Conservation (phyloP, 2,888 invertebrate genomes). For the Drosophila picticornis region DNA sequence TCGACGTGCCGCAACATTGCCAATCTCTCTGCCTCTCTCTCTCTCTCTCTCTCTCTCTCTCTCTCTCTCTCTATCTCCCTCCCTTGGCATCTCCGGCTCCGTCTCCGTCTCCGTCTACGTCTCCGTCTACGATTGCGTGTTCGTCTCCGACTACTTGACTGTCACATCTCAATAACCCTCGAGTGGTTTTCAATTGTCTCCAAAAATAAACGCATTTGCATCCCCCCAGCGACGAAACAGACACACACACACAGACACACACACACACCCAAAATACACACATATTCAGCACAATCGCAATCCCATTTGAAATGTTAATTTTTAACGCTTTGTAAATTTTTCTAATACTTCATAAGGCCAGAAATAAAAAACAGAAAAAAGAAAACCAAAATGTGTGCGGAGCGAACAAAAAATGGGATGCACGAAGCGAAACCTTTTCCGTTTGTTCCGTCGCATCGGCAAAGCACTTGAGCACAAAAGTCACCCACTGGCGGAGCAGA, state of each 20-base stretch:
- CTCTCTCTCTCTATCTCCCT: not conserved
- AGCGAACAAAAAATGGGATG: constrained; percentile 6
- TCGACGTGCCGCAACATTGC: constrained; percentile 48
- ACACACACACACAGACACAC: constrained; percentile 20
- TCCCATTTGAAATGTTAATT: constrained; percentile 80
- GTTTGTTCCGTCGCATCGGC: constrained; percentile 40
- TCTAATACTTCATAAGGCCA: constrained; percentile 70
- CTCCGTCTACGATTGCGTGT: constrained; percentile 15
- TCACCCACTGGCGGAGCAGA: constrained; percentile 51
- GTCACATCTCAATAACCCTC: constrained; percentile 81
- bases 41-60: not conserved
- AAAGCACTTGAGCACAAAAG: constrained; percentile 63
- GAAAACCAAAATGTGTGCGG: not conserved
- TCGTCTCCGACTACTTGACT: constrained; percentile 73
- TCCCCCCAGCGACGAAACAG: constrained; percentile 44
- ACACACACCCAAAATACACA: not conserved
- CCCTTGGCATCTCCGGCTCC: not conserved
- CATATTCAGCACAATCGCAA: constrained; percentile 43
- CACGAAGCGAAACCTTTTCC: constrained; percentile 59
- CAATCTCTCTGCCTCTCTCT: constrained; percentile 16
- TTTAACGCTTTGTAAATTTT: constrained; percentile 77
- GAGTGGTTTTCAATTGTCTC: constrained; percentile 82
- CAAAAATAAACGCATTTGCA: constrained; percentile 82
- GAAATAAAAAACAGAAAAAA: constrained; percentile 7
- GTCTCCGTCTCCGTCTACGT: not conserved